phyloP scores from a whole-genome alignment of 2,797 vertebrate species.

The Psittacula echo region DNA sequence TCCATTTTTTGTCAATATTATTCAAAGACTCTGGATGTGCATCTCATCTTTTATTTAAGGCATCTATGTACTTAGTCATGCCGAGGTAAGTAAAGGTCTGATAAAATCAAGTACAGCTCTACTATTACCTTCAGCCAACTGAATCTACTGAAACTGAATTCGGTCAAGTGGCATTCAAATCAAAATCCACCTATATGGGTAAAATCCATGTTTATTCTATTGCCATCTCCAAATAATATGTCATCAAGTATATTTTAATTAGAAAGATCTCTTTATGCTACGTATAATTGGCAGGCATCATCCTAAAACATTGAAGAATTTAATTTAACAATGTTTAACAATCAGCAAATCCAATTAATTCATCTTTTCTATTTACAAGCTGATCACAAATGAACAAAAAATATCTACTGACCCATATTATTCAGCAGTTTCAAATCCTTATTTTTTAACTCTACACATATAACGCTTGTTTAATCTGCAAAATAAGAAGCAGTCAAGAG shows the following conservation, averaged over 20 bases:
- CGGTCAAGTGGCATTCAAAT: background rate
- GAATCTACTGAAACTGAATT: background rate
- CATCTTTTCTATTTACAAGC: background rate
- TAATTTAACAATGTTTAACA: background rate
- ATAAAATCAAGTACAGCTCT: constrained; percentile 14
- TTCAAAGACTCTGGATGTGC: constrained; percentile 68
- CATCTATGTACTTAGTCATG: constrained; percentile 26
- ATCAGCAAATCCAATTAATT: background rate
- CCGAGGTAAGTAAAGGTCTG: background rate
- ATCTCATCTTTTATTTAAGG: constrained; percentile 77
- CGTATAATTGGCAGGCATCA: background rate
- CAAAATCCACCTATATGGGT: background rate
- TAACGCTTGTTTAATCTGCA: background rate
- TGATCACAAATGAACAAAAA: background rate
- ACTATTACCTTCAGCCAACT: background rate
- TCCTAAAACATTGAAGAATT: background rate
- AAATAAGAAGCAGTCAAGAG: background rate
- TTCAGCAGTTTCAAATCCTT: background rate
- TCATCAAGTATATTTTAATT: background rate
- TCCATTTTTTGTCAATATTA: constrained; percentile 69
- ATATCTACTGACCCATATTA: background rate
- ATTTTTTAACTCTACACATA: background rate
- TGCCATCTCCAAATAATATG: background rate
- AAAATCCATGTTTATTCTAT: background rate
- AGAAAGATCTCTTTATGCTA: background rate